Conservation (phyloP, 2,888 invertebrate species). For the Pecten maximus region DNA sequence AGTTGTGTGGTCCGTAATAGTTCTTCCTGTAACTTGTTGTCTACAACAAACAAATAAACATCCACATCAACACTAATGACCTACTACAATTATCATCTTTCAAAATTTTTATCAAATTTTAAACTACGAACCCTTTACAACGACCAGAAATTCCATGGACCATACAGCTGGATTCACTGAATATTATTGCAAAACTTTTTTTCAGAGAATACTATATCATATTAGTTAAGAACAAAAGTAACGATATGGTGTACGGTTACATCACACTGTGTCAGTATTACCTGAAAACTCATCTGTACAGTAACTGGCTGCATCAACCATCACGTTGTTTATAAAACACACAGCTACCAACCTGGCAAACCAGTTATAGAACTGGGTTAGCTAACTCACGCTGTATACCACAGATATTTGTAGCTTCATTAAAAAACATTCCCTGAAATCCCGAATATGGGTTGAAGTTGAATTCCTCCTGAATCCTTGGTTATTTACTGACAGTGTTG, state of each 20-base stretch:
- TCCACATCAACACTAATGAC: too few relatives aligned
- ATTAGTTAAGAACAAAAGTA: too few relatives aligned
- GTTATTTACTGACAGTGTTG: not conserved
- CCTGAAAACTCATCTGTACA: not conserved
- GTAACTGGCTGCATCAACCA: not conserved
- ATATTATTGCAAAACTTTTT: too few relatives aligned
- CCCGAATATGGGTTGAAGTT: not conserved
- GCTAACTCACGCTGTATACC: not conserved
- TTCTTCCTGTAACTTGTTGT: conserved; percentile 79
- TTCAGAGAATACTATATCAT: too few relatives aligned
- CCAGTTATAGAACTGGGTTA: not conserved
- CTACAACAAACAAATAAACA: conserved; percentile 61
- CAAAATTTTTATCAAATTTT: too few relatives aligned
- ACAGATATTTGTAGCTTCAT: not conserved
- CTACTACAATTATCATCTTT: too few relatives aligned
- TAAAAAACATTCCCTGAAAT: not conserved
- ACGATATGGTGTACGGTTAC: too few relatives aligned
- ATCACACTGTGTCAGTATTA: too few relatives aligned
- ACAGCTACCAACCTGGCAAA: not conserved
- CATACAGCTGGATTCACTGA: too few relatives aligned
- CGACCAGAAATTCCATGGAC: too few relatives aligned
- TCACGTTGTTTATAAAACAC: not conserved
- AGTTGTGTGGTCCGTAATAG: conserved; percentile 80
- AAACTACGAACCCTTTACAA: too few relatives aligned
- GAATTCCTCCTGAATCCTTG: not conserved